Conservation (phyloP, 2,888 invertebrate genomes). For the Cepaea hortensis region DNA sequence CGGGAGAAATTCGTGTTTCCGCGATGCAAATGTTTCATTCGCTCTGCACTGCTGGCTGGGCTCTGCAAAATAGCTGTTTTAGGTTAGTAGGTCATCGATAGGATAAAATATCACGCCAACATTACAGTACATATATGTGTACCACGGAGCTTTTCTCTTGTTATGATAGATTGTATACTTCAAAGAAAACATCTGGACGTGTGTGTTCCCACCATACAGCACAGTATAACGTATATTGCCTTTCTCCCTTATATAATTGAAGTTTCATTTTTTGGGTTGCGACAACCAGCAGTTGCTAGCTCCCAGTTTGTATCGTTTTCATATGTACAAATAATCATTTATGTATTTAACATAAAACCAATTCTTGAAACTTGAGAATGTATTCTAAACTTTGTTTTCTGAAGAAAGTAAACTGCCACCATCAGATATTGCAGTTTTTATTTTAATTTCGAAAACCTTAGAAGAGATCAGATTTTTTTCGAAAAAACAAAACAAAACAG, state of each 20-base stretch:
- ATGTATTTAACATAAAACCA: conserved; percentile 38
- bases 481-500: too few relatives aligned
- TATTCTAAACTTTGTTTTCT: neutral
- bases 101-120: too few relatives aligned
- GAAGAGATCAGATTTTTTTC: neutral
- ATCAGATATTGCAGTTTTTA: neutral
- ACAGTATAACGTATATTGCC: neutral
- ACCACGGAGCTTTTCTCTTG: too few relatives aligned
- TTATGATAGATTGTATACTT: too few relatives aligned
- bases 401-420: neutral
- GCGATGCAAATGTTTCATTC: too few relatives aligned
- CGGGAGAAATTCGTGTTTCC: too few relatives aligned
- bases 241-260: neutral
- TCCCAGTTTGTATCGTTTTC: conserved; percentile 24
- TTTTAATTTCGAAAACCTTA: neutral
- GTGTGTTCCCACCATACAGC: too few relatives aligned
- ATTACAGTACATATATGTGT: too few relatives aligned
- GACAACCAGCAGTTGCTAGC: neutral
- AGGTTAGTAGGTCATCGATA: too few relatives aligned
- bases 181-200: too few relatives aligned
- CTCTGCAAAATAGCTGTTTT: too few relatives aligned
- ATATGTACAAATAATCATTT: conserved; percentile 44
- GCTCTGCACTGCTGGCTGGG: too few relatives aligned
- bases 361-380: neutral
- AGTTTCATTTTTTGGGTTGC: neutral